These are phyloP conservation scores for Spatula clypeata DNA, from an alignment of 2,797 vertebrate genomes.

Conservation along the genomic window DNA sequence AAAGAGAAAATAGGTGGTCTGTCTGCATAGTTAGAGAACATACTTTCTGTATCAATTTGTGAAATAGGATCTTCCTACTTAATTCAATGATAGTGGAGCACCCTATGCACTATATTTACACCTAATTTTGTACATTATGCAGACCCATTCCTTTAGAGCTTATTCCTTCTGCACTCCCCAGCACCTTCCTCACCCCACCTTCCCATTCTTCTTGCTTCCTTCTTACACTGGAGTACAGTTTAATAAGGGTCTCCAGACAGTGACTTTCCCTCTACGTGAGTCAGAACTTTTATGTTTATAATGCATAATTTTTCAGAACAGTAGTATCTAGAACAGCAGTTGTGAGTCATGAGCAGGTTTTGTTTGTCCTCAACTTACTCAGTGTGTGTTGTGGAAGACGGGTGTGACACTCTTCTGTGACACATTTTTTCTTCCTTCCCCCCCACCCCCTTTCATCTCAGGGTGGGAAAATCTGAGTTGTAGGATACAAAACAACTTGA, in stretches of 20 bases:
- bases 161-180: background rate
- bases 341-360: background rate
- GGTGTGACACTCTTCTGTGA: background rate
- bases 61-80: background rate
- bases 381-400: background rate
- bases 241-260: background rate
- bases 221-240: background rate
- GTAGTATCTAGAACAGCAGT: background rate
- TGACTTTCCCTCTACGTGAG: fast-evolving
- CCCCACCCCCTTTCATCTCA: background rate
- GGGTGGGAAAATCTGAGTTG: background rate
- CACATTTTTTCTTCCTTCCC: too few relatives aligned
- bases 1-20: background rate
- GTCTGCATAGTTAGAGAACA: background rate
- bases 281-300: background rate
- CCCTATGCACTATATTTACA: background rate
- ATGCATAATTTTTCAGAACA: background rate
- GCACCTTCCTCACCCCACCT: background rate
- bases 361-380: background rate
- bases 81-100: background rate
- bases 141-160: background rate
- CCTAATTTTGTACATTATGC: fast-evolving
- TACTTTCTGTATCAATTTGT: background rate
- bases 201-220: background rate
- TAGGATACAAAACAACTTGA: background rate